phyloP scores from a whole-genome alignment of 1,140 invertebrate species.

The Steinernema khuongi region DNA sequence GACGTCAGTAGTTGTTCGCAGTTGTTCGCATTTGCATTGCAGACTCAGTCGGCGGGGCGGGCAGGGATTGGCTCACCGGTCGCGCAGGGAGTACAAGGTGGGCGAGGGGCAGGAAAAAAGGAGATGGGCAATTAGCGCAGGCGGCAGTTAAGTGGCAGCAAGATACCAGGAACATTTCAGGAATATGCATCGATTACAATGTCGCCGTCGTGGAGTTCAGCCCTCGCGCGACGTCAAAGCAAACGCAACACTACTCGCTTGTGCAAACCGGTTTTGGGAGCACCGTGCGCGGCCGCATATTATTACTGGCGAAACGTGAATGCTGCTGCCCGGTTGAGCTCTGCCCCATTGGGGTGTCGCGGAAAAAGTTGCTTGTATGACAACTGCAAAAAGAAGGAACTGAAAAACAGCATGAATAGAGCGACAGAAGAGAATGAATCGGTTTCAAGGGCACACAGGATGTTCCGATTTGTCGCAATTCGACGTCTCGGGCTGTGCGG shows the following conservation, averaged over 20 bases:
- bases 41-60: neutral
- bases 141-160: neutral
- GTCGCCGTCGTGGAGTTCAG: neutral
- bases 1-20: neutral
- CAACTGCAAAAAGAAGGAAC: neutral
- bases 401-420: neutral
- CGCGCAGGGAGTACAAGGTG: neutral
- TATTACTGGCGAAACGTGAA: conserved; percentile 16
- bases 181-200: conserved; percentile 7
- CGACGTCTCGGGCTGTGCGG: too few species aligned
- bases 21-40: neutral
- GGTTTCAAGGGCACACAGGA: too few species aligned
- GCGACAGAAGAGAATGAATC: too few species aligned
- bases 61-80: neutral
- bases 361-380: neutral
- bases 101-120: neutral
- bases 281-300: conserved; percentile 10
- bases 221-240: neutral
- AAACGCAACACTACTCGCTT: conserved; percentile 13
- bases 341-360: neutral
- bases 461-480: too few species aligned
- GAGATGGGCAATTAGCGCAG: neutral
- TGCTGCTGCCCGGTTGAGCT: neutral
- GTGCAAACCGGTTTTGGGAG: conserved; percentile 6
- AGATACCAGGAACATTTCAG: conserved; percentile 14